A percentile compares a stretch with the other conserved stretches of the same genome.
These are phyloP conservation scores for Anseranas semipalmata DNA, from an alignment of 2,113 vertebrate genomes.

Conservation along the genomic window DNA sequence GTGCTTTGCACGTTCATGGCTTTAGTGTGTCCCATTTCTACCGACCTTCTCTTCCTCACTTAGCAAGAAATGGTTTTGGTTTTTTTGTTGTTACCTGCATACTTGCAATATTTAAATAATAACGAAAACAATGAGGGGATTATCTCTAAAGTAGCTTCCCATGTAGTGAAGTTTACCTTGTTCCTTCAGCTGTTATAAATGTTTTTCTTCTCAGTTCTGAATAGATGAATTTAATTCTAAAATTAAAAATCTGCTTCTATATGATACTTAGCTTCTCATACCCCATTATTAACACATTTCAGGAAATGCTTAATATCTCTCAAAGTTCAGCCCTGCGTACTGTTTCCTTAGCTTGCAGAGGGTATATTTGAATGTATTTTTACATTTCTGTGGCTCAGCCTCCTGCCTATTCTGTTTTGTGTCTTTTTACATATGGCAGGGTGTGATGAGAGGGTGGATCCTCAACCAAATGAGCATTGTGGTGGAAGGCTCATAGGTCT, in stretches of 20 bases:
- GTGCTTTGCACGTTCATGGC: neutral
- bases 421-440: neutral
- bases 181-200: neutral
- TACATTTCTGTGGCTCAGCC: neutral
- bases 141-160: neutral
- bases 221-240: neutral
- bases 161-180: neutral
- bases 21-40: neutral
- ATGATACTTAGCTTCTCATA: neutral
- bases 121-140: neutral
- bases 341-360: neutral
- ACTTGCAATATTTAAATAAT: neutral
- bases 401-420: neutral
- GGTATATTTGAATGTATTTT: slow-evolving; percentile 2
- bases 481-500: neutral
- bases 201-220: neutral
- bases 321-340: neutral
- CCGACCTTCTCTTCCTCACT: neutral
- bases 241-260: neutral
- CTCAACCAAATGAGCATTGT: neutral
- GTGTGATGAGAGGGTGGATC: neutral
- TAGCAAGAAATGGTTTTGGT: neutral
- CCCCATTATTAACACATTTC: neutral
- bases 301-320: neutral
- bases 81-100: neutral